A percentile compares a stretch with the other conserved stretches of the same genome.
Evolutionary conservation across 1,140 invertebrate species (phyloP).

Genomic region (Drosophila kohkoa): DNA sequence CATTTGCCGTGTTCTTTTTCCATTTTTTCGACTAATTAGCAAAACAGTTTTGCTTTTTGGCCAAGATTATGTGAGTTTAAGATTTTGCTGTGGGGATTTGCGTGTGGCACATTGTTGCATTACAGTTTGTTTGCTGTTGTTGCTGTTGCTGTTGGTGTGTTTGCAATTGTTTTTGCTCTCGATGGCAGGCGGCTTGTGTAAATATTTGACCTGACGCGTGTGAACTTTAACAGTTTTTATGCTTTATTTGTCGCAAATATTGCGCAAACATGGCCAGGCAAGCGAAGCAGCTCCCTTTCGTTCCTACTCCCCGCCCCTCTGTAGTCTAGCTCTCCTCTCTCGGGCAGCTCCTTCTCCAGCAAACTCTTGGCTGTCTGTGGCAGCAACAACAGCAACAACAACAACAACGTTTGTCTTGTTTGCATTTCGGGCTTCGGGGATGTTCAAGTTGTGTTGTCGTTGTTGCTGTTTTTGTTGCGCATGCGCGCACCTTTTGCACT

Average conservation of each 20-base stretch:
- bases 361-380: background rate
- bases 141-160: constrained; percentile 20
- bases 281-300: constrained; percentile 13
- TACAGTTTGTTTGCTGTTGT: constrained; percentile 9
- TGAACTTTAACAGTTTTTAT: constrained; percentile 84
- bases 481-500: constrained; percentile 81
- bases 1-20: constrained; percentile 23
- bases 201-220: constrained; percentile 82
- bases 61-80: constrained; percentile 7
- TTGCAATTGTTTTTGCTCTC: constrained; percentile 36
- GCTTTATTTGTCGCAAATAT: constrained; percentile 84
- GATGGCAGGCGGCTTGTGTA: constrained; percentile 63
- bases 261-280: constrained; percentile 70
- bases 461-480: constrained; percentile 60
- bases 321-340: too few relatives aligned
- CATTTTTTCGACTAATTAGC: constrained; percentile 41
- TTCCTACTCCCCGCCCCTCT: background rate
- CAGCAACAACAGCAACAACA: constrained; percentile 29
- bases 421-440: constrained; percentile 50
- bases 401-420: constrained; percentile 46
- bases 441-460: constrained; percentile 49
- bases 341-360: background rate
- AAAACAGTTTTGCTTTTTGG: constrained; percentile 13
- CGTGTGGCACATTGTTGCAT: constrained; percentile 51
- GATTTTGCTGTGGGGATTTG: constrained; percentile 24